Evolutionary conservation across 2,113 vertebrate genomes (phyloP), one percentile per base, ranked within the genome.

Genomic region (Dermatemys mawii): DNA sequence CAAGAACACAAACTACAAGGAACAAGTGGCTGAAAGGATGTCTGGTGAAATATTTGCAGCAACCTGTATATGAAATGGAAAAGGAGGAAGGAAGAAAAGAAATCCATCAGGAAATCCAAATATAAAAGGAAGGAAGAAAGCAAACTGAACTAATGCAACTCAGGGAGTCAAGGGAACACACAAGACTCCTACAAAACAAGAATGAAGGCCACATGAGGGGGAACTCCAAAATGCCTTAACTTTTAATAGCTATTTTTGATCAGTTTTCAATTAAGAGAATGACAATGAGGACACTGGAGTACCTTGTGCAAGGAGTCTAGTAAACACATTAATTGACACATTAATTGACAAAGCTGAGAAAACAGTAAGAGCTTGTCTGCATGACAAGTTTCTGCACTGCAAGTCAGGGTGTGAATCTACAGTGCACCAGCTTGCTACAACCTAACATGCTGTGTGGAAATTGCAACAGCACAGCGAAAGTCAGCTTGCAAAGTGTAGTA

Each of bases 321-420:
- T 8, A 17, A 35, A 38, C 0, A 24, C 5, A 54, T 6, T 70
- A 90, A 19, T 11, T 82, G n/a, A 38, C 0, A 24, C 5, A 54
- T 6, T 70, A 90, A 19, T 11, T 82, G n/a, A 8, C 81, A 81
- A 49, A 80, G 76, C 0, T 2, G 17, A 79, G 19, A 50, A 50
- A 80, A 27, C 79, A 90, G 21, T 4, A 70, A 83, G 11, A 32
- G 35, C 10, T 11, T 38, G 63, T 38, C n/a, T 10, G 35, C 35
- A 70, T 70, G n/a, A 67, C 12, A 67, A n/a, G 35, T 67, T 70
- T 70, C 63, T 70, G n/a, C n/a, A 38, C 17, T 38, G 63, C 19
- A 70, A 70, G n/a, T 10, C n/a, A 22, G n/a, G n/a, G n/a, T 70
- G n/a, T 70, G 63, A 38, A 10, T 70, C 63, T 70, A 70, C 35